These are phyloP conservation scores for Propsilocerus akamusi DNA, from an alignment of 1,140 invertebrate genomes.

Conservation along the genomic window DNA sequence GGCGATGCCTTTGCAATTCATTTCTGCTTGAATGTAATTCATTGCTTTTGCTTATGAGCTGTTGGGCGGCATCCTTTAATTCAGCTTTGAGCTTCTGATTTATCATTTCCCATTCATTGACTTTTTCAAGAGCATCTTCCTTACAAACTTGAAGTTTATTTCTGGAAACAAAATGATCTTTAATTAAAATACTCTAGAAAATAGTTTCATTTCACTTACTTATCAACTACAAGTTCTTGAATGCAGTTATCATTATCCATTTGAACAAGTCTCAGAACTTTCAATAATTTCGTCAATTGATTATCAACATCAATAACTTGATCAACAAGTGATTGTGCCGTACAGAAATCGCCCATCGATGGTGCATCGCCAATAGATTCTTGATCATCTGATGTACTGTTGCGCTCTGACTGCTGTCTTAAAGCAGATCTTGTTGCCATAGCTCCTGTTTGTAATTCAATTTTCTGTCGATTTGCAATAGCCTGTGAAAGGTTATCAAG, in stretches of 20 bases:
- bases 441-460: slow-evolving; percentile 15
- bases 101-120: slow-evolving; percentile 31
- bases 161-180: slow-evolving; percentile 9
- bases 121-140: slow-evolving; percentile 26
- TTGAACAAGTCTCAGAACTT: slow-evolving; percentile 51
- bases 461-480: slow-evolving; percentile 35
- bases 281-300: slow-evolving; percentile 49
- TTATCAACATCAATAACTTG: slow-evolving; percentile 58
- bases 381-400: slow-evolving; percentile 21
- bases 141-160: slow-evolving; percentile 24
- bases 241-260: slow-evolving; percentile 43
- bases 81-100: slow-evolving; percentile 30
- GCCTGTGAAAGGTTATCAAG: slow-evolving; percentile 44
- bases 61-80: slow-evolving; percentile 29
- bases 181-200: not conserved
- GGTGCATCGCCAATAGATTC: slow-evolving; percentile 24
- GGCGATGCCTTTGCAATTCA: slow-evolving; percentile 28
- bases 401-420: slow-evolving; percentile 16
- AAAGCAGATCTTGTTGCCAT: slow-evolving; percentile 6
- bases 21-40: slow-evolving; percentile 28
- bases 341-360: slow-evolving; percentile 23
- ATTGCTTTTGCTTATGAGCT: slow-evolving; percentile 27
- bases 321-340: slow-evolving; percentile 36
- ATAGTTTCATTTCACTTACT: slow-evolving; percentile 17
- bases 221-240: slow-evolving; percentile 31